phyloP scores from a whole-genome alignment of 1,140 invertebrate species.

The Hypothenemus hampei region DNA sequence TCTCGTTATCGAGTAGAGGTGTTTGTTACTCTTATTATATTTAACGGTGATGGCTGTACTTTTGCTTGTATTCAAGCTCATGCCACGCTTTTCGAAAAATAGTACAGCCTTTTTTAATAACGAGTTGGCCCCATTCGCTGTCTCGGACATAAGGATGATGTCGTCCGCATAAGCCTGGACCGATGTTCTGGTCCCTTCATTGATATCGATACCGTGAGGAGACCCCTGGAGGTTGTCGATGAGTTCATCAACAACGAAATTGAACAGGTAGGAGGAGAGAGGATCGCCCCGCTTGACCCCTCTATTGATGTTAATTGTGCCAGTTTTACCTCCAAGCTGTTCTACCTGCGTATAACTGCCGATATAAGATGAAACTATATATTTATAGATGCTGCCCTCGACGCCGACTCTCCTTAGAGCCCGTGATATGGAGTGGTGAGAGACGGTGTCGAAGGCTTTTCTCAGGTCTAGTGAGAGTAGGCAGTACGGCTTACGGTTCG shows the following conservation, averaged over 20 bases:
- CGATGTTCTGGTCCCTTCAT: neutral
- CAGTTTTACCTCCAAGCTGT: conserved; percentile 20
- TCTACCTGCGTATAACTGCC: conserved; percentile 30
- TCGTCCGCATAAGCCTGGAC: conserved; percentile 26
- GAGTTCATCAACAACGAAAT: conserved; percentile 46
- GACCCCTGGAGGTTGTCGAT: conserved; percentile 23
- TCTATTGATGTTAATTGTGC: conserved; percentile 31
- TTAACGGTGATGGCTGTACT: neutral
- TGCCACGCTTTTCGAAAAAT: conserved; percentile 5
- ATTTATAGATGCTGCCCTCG: conserved; percentile 4
- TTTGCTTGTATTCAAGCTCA: conserved; percentile 7
- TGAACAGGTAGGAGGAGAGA: conserved; percentile 49
- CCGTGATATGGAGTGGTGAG: conserved; percentile 36
- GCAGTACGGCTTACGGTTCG: conserved; percentile 5
- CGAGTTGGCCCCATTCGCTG: neutral
- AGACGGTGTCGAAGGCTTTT: conserved; percentile 44
- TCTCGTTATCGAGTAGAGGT: neutral
- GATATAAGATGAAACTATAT: conserved; percentile 32
- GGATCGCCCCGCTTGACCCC: conserved; percentile 53
- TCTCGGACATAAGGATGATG: conserved; percentile 13
- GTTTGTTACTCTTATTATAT: neutral
- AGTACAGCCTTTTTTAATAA: neutral
- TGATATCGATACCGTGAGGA: neutral
- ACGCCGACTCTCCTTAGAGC: conserved; percentile 25
- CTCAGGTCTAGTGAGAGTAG: conserved; percentile 40